These are phyloP conservation scores for Girardia tigrina DNA, from an alignment of 2,888 invertebrate genomes.

Conservation along the genomic window DNA sequence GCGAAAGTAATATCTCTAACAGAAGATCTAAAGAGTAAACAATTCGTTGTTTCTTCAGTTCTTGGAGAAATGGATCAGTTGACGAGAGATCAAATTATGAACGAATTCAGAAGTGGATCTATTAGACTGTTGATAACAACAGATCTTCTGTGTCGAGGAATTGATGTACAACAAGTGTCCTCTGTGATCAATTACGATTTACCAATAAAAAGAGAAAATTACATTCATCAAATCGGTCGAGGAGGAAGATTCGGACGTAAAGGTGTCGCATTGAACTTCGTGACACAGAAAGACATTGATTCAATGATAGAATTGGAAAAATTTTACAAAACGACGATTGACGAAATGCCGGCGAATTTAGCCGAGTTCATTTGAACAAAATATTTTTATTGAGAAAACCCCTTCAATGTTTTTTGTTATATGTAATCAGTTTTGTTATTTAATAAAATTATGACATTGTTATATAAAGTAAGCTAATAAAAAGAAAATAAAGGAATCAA, in stretches of 20 bases:
- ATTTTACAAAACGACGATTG: conserved; percentile 98
- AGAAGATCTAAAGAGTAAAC: background rate
- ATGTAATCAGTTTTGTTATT: too few species aligned
- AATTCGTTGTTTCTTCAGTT: conserved; percentile 3
- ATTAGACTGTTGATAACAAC: conserved; percentile 96
- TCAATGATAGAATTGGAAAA: conserved; percentile 97
- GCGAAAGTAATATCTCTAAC: conserved; percentile 97
- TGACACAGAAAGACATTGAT: conserved; percentile 95
- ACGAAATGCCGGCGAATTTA: conserved; percentile 80
- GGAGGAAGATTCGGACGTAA: conserved; percentile 94
- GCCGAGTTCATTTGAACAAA: conserved; percentile 35
- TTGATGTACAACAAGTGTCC: conserved; percentile 98
- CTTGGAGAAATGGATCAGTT: conserved; percentile 99
- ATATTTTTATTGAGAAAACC: too few species aligned
- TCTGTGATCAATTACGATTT: conserved; percentile 99
- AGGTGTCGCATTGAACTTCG: conserved; percentile 98
- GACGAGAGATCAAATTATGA: conserved; percentile 94
- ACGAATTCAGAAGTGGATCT: conserved; percentile 93
- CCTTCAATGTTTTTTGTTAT: too few species aligned
- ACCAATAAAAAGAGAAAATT: conserved; percentile 96
- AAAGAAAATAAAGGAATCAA: too few species aligned
- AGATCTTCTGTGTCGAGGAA: conserved; percentile 91
- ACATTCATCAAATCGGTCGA: conserved; percentile 96
- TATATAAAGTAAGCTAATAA: too few species aligned
- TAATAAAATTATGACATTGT: too few species aligned